Evolutionary conservation across 2,888 invertebrate genomes (phyloP), one percentile per base, ranked within the genome.

Genomic region (Bellardia bayeri): DNA sequence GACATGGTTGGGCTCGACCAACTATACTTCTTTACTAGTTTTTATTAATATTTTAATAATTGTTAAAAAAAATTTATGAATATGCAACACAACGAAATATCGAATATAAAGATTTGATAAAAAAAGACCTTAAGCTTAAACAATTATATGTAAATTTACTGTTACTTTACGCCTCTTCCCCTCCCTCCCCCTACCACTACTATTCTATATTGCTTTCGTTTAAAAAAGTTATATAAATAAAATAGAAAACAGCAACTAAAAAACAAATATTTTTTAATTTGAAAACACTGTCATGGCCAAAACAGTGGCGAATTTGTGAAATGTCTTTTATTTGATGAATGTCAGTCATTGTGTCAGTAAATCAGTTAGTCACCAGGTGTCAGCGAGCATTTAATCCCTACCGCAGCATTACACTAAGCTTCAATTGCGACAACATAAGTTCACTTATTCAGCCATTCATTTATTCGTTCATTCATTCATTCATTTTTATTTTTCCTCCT

Each of bases 321-420:
- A 23, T 61, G 1, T 30, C 45, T 37, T 23, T 49, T 9, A 71
- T 16, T 33, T 40, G 9, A 13, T 58, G 33, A 14, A 33, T 74
- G 79, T 79, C 82, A 80, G 69, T 75, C 83, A 82, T 49, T 54
- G 58, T 16, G 82, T 45, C 66, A 75, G 42, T 71, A 64, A 75
- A 69, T 80, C 64, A 75, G 64, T 71, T 54, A 76, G 83, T 61
- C 83, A 83, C 16, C 87, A 87, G 87, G 87, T 87, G 87, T 84
- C 87, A 84, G 76, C 61, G 16, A 84, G 16, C 76, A 87, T 82
- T 78, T 84, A 84, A 87, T 82, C 84, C 81, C 68, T 78, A 74
- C 74, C 84, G 68, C 81, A 84, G 87, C 78, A 78, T 84, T 84
- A 87, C 78, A 74, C 56, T 72, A 68, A 87, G 63, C 84, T 87